Conservation (phyloP, 2,888 invertebrate genomes). For the Calephelis perditalis region DNA sequence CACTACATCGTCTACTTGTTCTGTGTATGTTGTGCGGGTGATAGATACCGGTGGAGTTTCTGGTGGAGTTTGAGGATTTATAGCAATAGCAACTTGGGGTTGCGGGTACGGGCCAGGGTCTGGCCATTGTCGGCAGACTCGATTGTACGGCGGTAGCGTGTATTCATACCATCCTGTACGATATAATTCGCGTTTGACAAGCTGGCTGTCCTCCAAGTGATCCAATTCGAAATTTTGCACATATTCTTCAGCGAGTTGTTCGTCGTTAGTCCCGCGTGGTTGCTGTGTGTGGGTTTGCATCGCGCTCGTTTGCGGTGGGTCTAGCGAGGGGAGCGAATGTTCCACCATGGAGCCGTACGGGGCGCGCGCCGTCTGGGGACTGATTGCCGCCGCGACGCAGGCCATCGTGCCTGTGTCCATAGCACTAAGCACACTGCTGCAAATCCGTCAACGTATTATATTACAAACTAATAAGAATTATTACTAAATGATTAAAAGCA, state of each 20-base stretch:
- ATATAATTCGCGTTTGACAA: conserved; percentile 87
- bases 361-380: conserved; percentile 71
- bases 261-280: conserved; percentile 62
- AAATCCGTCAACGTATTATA: conserved; percentile 9
- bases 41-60: conserved; percentile 84
- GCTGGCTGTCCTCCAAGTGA: conserved; percentile 86
- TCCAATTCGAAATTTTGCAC: conserved; percentile 95
- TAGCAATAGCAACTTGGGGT: conserved; percentile 79
- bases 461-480: conserved; percentile 12
- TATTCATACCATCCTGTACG: conserved; percentile 72
- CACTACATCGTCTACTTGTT: conserved; percentile 84
- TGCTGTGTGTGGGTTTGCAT: conserved; percentile 75
- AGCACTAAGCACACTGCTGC: conserved; percentile 2
- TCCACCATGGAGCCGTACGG: conserved; percentile 78
- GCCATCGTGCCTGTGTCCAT: conserved; percentile 40
- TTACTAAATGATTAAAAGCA: conserved; percentile 11
- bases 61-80: conserved; percentile 89
- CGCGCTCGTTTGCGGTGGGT: conserved; percentile 76
- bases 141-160: conserved; percentile 61
- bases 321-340: conserved; percentile 66
- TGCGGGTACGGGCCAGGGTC: conserved; percentile 80
- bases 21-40: conserved; percentile 75
- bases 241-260: conserved; percentile 91
- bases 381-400: conserved; percentile 61
- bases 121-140: conserved; percentile 79